Conservation (phyloP, 1,140 invertebrate genomes). For the Leptestheria dahalacensis region DNA sequence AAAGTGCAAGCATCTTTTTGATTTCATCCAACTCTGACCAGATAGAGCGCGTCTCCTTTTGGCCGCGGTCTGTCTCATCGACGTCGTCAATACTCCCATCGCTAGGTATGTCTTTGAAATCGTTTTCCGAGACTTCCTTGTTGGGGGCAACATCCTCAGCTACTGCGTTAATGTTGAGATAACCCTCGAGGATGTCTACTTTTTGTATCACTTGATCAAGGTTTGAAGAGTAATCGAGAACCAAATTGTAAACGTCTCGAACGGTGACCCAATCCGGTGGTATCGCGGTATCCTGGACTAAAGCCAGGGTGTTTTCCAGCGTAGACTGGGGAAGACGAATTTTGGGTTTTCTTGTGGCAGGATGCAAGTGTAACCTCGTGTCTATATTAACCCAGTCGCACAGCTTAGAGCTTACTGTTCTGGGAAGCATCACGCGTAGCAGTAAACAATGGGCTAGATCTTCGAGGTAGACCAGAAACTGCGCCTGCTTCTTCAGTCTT, state of each 20-base stretch:
- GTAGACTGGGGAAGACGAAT: neutral
- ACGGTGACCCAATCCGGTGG: neutral
- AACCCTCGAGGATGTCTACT: neutral
- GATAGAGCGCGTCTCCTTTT: neutral
- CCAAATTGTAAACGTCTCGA: neutral
- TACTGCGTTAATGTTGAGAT: neutral
- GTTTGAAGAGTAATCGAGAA: neutral
- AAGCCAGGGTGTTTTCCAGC: neutral
- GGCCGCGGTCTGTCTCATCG: neutral
- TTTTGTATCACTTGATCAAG: neutral
- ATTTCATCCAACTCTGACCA: neutral
- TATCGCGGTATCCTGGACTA: neutral
- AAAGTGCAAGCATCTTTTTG: neutral
- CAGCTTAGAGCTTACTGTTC: neutral
- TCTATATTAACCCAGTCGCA: conserved; percentile 3
- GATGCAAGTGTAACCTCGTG: neutral
- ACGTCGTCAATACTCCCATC: neutral
- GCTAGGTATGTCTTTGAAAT: neutral
- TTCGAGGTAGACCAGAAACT: conserved; percentile 30
- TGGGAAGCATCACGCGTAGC: neutral
- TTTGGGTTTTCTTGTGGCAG: neutral
- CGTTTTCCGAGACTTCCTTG: too few relatives aligned
- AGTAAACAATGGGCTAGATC: conserved; percentile 18
- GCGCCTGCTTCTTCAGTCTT: conserved; percentile 29
- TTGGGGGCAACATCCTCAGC: too few relatives aligned